Evolutionary conservation across 2,797 vertebrate genomes (phyloP), one percentile per base, ranked within the genome.

Genomic region (Apogon hyalosoma): DNA sequence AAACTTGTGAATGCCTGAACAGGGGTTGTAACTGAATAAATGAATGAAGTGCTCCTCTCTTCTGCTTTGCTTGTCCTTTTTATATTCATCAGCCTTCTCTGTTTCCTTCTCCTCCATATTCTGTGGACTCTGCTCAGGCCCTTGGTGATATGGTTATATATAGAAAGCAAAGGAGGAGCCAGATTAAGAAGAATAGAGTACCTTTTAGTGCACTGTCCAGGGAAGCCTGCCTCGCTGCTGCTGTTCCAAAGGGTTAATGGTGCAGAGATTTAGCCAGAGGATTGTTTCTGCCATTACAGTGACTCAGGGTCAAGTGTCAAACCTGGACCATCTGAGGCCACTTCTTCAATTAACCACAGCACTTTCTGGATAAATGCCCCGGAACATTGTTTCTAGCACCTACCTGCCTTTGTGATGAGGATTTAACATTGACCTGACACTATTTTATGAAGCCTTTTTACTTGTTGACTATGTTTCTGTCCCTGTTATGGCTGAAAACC

Each of bases 101-200:
- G 36, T 77, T 63, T 82, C 73, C 31, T 41, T 63, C 33, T 72
- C 69, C 56, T 86, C 73, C 18, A 53, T 76, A 62, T 64, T 62
- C 62, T 46, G 28, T 57, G 70, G 60, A 73, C 62, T 62, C 67
- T 79, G 79, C 72, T 42, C 36, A 40, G 62, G 65, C 64, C 81
- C 72, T 79, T 66, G 66, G 84, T 83, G 83, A 87, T 84, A 75
- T 61, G 63, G 67, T 81, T 89, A 84, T 73, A 83, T 84, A 85
- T 88, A 83, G 84, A 82, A 76, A 54, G 24, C 59, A 80, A 75
- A 76, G 50, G 72, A 78, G 61, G 70, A 64, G 48, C 41, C 4
- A 73, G 43, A 85, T 67, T 75, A 51, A 59, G 58, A 47, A 48
- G 63, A 79, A 79, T 59, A 43, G 61, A 78, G 70, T 47, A 38